Conservation (phyloP, 2,888 invertebrate genomes). For the Cordilura impudica region DNA sequence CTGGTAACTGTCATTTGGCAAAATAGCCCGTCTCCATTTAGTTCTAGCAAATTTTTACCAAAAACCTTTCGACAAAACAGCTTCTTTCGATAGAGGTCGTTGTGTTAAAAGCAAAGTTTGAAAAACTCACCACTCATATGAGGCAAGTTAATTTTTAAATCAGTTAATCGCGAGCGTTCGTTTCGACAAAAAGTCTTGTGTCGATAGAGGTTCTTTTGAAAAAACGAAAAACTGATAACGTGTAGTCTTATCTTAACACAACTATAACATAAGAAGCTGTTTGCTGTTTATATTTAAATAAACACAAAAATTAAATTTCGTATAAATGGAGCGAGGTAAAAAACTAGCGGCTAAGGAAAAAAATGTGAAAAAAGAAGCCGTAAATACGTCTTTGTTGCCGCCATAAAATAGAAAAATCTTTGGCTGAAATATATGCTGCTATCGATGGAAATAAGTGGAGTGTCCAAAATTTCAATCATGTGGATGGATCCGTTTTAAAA, state of each 20-base stretch:
- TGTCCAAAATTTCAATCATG: conserved; percentile 1
- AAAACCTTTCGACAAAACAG: background rate
- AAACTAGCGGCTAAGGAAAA: background rate
- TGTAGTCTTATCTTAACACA: conserved; percentile 20
- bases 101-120: too few species aligned
- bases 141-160: too few species aligned
- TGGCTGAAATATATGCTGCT: too few species aligned
- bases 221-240: conserved; percentile 2
- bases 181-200: conserved; percentile 25
- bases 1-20: too few species aligned
- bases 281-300: background rate
- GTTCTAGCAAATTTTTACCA: background rate
- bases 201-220: conserved; percentile 4
- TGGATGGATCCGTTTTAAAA: background rate
- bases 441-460: too few species aligned
- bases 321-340: conserved; percentile 1
- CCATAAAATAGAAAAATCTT: background rate
- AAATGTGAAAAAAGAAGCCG: too few species aligned
- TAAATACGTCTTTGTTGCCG: background rate
- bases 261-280: conserved; percentile 16
- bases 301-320: conserved; percentile 4
- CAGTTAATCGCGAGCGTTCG: background rate
- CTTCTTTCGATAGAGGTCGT: conserved; percentile 15
- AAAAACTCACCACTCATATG: too few species aligned
- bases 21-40: too few species aligned